Evolutionary conservation across 2,888 invertebrate species (phyloP).

Genomic region (Tribolium freemani): DNA sequence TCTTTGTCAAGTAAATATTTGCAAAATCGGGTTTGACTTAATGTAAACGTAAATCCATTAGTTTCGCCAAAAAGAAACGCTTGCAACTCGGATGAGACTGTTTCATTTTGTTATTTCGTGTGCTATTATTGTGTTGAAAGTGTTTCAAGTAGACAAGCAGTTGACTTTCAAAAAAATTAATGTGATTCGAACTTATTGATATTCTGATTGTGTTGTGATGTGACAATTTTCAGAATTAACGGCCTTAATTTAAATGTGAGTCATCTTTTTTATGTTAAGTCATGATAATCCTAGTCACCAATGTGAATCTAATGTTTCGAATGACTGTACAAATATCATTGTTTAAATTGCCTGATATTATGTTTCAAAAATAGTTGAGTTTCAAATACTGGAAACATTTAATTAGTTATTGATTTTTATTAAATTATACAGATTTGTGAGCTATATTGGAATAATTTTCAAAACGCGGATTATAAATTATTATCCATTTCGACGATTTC

Average conservation of each 20-base stretch:
- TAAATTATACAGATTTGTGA: background rate
- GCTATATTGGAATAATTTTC: background rate
- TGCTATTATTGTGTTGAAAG: background rate
- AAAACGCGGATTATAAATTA: background rate
- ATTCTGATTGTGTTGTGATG: background rate
- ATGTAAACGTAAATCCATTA: slow-evolving; percentile 16
- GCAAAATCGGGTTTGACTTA: background rate
- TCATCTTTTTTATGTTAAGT: background rate
- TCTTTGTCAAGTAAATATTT: slow-evolving; percentile 21
- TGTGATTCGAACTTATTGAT: background rate
- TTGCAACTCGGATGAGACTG: background rate
- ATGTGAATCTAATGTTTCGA: background rate
- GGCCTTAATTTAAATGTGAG: background rate
- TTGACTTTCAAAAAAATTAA: background rate
- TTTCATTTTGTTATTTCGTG: background rate
- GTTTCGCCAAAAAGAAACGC: background rate
- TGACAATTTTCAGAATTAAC: background rate
- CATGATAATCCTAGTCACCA: background rate
- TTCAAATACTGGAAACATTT: background rate
- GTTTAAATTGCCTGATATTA: background rate
- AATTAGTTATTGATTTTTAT: background rate
- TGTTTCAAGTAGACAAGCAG: too few relatives aligned
- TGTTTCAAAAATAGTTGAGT: background rate
- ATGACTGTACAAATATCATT: background rate
- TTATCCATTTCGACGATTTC: background rate